phyloP scores from a whole-genome alignment of 2,888 invertebrate species.

The Cheilosia urbana region DNA sequence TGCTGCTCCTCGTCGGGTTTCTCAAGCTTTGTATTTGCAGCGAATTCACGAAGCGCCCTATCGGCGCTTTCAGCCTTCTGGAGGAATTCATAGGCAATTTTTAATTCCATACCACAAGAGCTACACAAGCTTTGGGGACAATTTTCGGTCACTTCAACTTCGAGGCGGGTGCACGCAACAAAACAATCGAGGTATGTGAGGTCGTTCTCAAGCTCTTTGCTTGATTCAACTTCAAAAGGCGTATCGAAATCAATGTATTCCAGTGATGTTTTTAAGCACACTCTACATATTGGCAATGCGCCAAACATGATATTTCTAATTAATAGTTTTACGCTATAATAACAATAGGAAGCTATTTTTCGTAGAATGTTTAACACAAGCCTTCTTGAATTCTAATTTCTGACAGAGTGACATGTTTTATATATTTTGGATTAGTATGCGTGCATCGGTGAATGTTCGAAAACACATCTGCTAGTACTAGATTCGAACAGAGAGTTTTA shows the following conservation, averaged over 20 bases:
- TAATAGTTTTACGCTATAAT: neutral
- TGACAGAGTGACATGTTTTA: constrained; percentile 24
- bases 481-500: too few species aligned
- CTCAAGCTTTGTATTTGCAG: constrained; percentile 38
- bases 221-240: constrained; percentile 67
- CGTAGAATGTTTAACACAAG: constrained; percentile 33
- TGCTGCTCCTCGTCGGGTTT: constrained; percentile 52
- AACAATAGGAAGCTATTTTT: constrained; percentile 17
- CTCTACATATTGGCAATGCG: constrained; percentile 75
- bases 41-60: constrained; percentile 63
- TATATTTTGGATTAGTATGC: neutral
- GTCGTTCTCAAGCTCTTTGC: constrained; percentile 20
- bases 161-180: constrained; percentile 76
- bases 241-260: constrained; percentile 77
- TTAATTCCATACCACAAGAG: constrained; percentile 75
- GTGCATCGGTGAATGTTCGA: neutral
- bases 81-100: constrained; percentile 76
- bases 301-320: constrained; percentile 47
- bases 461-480: too few species aligned
- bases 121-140: constrained; percentile 75
- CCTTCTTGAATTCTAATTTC: neutral
- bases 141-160: constrained; percentile 60
- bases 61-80: constrained; percentile 76
- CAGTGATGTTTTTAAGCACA: constrained; percentile 76
- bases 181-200: constrained; percentile 77